These are phyloP conservation scores for Clarias gariepinus DNA, from an alignment of 2,113 vertebrate genomes.

Conservation along the genomic window DNA sequence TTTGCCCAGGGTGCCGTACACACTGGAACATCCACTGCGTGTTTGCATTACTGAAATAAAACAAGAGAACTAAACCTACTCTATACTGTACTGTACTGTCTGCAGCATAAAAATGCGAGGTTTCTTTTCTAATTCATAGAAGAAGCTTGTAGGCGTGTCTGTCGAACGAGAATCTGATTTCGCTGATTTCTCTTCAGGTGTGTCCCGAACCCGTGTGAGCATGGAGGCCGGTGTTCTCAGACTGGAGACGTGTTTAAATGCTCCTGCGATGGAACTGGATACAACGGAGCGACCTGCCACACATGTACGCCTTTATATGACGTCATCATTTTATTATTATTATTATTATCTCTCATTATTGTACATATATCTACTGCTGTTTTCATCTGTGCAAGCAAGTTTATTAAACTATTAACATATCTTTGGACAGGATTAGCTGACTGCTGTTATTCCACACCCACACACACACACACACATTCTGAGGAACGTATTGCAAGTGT, in stretches of 20 bases:
- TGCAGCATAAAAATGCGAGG: too few species aligned
- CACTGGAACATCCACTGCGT: too few species aligned
- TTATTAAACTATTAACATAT: background rate
- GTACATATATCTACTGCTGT: background rate
- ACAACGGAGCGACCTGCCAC: conserved; percentile 94
- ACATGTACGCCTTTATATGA: conserved; percentile 77
- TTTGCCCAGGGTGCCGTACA: too few species aligned
- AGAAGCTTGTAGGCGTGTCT: background rate
- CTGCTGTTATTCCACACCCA: background rate
- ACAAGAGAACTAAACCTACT: too few species aligned
- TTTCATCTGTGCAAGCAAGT: background rate
- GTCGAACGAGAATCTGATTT: background rate
- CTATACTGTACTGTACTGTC: too few species aligned
- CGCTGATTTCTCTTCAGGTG: conserved; percentile 74
- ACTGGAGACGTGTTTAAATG: conserved; percentile 93
- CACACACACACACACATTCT: background rate
- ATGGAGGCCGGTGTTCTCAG: conserved; percentile 88
- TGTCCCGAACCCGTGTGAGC: conserved; percentile 94
- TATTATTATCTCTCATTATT: background rate
- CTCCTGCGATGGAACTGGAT: conserved; percentile 87
- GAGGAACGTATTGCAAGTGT: background rate
- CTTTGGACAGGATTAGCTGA: background rate
- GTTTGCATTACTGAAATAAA: too few species aligned
- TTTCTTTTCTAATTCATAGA: background rate
- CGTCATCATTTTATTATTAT: background rate